Percentiles rank a stretch among this genome's conserved stretches.
phyloP scores from a whole-genome alignment of 2,888 invertebrate species.

The Caenorhabditis wallacei region DNA sequence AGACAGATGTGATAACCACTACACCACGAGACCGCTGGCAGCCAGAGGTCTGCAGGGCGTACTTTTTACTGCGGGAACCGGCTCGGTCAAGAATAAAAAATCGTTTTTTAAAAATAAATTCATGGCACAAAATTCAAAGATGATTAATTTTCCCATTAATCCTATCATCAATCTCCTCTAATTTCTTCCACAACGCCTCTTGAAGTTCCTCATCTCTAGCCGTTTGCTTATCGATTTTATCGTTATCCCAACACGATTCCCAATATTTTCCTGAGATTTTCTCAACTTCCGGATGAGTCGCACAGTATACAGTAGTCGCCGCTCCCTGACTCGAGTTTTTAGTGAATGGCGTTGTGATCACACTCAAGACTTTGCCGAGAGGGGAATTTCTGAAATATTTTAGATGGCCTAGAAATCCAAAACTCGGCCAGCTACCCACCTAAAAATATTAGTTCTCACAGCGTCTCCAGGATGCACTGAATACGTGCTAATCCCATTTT shows the following conservation, averaged over 20 bases:
- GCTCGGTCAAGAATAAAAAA: no score
- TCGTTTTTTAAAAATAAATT: background rate
- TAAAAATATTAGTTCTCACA: conserved; percentile 87
- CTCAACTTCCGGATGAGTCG: conserved; percentile 90
- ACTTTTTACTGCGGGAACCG: no score
- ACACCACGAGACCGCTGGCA: conserved; percentile 69
- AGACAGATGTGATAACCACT: conserved; percentile 74
- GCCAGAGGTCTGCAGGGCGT: no score
- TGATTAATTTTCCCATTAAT: conserved; percentile 6
- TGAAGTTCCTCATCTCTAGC: conserved; percentile 86
- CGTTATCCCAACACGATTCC: conserved; percentile 90
- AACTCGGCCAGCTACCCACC: background rate
- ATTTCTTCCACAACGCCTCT: conserved; percentile 76
- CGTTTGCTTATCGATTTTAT: conserved; percentile 68
- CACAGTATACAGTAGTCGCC: conserved; percentile 92
- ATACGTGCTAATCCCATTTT: conserved; percentile 85
- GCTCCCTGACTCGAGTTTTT: conserved; percentile 96
- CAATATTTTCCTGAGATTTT: conserved; percentile 89
- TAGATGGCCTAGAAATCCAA: no score
- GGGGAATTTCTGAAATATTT: conserved; percentile 25
- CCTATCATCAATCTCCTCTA: conserved; percentile 39
- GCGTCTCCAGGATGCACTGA: conserved; percentile 92
- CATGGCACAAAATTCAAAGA: background rate
- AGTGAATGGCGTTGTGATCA: conserved; percentile 90
- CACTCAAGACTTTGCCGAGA: background rate